Percentiles rank a stretch among this genome's conserved stretches.
These are phyloP conservation scores for Cephus rjabovi DNA, from an alignment of 2,888 invertebrate species.

Conservation along the genomic window DNA sequence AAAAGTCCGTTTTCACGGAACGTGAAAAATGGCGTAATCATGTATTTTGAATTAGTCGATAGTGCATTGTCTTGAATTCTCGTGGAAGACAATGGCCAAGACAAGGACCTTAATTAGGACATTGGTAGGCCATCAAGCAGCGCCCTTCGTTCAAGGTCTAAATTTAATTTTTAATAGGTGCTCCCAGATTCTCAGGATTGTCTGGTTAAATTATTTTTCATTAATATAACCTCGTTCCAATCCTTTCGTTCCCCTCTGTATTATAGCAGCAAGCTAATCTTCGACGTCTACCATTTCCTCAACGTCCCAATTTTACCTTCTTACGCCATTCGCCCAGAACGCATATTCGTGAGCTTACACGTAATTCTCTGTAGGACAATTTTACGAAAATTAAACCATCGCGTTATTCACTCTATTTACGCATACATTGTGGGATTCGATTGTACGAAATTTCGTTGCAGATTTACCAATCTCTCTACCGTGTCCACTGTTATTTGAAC, in stretches of 20 bases:
- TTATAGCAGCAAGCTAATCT: neutral
- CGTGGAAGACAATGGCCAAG: neutral
- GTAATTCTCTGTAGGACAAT: neutral
- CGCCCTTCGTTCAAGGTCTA: neutral
- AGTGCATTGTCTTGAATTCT: neutral
- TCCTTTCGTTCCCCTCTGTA: neutral
- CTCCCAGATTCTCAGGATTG: neutral
- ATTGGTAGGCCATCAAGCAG: neutral
- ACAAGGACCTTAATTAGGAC: neutral
- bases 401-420: neutral
- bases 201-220: neutral
- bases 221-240: neutral
- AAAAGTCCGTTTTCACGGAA: no score
- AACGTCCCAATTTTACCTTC: neutral
- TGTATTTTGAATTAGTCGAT: neutral
- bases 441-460: neutral
- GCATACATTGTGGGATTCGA: neutral
- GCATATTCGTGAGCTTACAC: neutral
- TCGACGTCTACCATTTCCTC: neutral
- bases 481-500: neutral
- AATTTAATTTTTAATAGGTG: neutral
- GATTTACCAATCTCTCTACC: neutral
- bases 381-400: neutral
- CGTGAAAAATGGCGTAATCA: neutral
- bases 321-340: neutral